Base-by-base conservation (phyloP, 1,140 invertebrate genomes). In the Drosophila erecta region DNA sequence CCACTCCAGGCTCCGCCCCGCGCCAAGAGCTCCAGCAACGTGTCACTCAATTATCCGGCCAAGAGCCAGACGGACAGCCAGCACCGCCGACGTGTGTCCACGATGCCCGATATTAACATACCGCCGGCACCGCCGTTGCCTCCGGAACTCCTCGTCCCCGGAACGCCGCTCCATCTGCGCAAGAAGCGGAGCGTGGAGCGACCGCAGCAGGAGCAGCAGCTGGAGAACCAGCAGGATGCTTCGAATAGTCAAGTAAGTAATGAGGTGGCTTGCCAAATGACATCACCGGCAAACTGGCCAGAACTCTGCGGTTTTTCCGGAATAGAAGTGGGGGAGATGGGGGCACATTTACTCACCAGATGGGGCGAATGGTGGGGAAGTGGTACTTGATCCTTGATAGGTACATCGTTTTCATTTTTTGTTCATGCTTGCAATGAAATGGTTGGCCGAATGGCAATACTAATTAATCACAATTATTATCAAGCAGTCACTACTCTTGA, bases 111-210 rank as follows among this genome's bases (percentile, higher is more conserved):
- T 57, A 87, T 85, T 75, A 71, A 78, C 69, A 85, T 85, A 81
- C 90, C 90, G 43, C 61, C 87, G 14, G 80, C 90, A 4, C 90
- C 90, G 6, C 90, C 90, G 1, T 22, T 86, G 74, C 90, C 90
- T 6, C 46, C 75, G 3, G 78, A 83, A 15, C 72, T 84, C 1
- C 61, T 91, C 7, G 78, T 71, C 5, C 85, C 84, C 0, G 65
- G 64, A 0, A 89, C 85, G 6, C 85, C 85, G 7, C 43, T 89
- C 20, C 81, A 81, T 50, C 46, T 85, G 59, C 73, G 80, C 14
- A 89, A 89, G 61, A 90, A 89, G 15, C 73, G 77, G 5, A 87
- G 84, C 65, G 64, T 44, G n/a, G 84, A 76, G 44, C 61, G 50
- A 11, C 46, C 33, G n/a, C 40, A 46, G 46, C 15, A 61, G 10